A percentile compares a stretch with the other conserved stretches of the same genome.
Evolutionary conservation across 2,888 invertebrate genomes (phyloP).

Genomic region (Pteria penguin): DNA sequence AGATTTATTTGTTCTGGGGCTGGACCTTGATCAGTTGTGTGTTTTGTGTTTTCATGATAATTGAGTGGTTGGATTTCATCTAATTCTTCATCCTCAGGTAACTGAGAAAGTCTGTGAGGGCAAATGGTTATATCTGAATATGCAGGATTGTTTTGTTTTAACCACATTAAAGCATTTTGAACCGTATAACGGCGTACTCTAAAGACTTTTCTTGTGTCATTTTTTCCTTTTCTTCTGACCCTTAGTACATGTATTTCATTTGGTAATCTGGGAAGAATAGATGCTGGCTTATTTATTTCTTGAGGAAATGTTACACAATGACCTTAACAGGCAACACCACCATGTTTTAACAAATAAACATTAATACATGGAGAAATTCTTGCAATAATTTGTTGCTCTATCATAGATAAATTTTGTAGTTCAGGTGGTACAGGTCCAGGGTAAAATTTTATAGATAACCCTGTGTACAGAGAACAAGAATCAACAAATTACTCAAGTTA

Average conservation of each 20-base stretch:
- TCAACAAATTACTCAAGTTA: too few species aligned
- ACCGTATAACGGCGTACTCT: conserved; percentile 36
- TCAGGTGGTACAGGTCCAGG: conserved; percentile 38
- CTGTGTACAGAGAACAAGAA: too few species aligned
- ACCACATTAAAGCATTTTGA: conserved; percentile 40
- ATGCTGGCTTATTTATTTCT: conserved; percentile 39
- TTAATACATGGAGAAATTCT: conserved; percentile 42
- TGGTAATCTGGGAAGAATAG: conserved; percentile 39
- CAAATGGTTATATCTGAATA: conserved; percentile 42
- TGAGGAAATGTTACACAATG: conserved; percentile 49
- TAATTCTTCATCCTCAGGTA: conserved; percentile 33
- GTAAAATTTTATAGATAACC: too few species aligned
- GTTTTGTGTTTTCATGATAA: conserved; percentile 16
- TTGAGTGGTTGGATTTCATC: conserved; percentile 23
- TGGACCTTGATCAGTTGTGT: conserved; percentile 34
- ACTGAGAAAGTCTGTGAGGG: conserved; percentile 22
- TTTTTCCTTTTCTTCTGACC: conserved; percentile 43
- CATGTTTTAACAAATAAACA: conserved; percentile 44
- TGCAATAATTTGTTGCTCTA: conserved; percentile 47
- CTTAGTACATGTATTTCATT: conserved; percentile 43
- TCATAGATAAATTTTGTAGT: conserved; percentile 27
- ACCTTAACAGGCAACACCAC: conserved; percentile 39
- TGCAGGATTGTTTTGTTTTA: conserved; percentile 42
- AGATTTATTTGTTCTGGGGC: conserved; percentile 36
- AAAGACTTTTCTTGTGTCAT: conserved; percentile 40